phyloP scores from a whole-genome alignment of 2,888 invertebrate genomes.

The Himalopsyche kuldschensis region DNA sequence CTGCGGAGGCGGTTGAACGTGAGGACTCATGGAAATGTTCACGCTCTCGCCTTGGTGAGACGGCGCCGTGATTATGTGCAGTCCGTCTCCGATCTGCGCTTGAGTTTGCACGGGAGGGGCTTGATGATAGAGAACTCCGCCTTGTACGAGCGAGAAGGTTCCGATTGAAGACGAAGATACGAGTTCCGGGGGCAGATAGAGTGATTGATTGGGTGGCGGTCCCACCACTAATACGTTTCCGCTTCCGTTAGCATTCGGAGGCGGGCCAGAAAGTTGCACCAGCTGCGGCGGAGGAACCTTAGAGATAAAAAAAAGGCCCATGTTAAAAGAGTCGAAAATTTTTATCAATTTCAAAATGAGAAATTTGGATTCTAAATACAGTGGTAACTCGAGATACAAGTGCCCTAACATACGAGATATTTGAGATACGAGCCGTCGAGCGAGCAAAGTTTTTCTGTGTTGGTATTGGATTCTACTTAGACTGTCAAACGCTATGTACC shows the following conservation, averaged over 20 bases:
- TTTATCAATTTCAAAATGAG: too few relatives aligned
- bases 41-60: slow-evolving; percentile 18
- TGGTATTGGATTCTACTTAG: too few relatives aligned
- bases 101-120: slow-evolving; percentile 36
- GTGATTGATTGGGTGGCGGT: slow-evolving; percentile 31
- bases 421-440: too few relatives aligned
- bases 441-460: too few relatives aligned
- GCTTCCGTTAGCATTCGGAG: slow-evolving; percentile 18
- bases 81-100: slow-evolving; percentile 34
- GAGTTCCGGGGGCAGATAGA: slow-evolving; percentile 30
- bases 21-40: slow-evolving; percentile 32
- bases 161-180: slow-evolving; percentile 26
- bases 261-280: slow-evolving; percentile 31
- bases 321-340: too few relatives aligned
- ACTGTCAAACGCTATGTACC: too few relatives aligned
- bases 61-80: slow-evolving; percentile 24
- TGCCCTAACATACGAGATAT: too few relatives aligned
- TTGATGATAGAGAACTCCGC: slow-evolving; percentile 34
- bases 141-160: slow-evolving; percentile 33
- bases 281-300: slow-evolving; percentile 37
- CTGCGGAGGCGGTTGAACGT: slow-evolving; percentile 33
- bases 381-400: too few relatives aligned
- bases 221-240: slow-evolving; percentile 33
- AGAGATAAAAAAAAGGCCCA: neutral
- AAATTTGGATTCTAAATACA: too few relatives aligned